Base-by-base conservation (phyloP, 2,797 vertebrate genomes). In the Phylloscopus collybita region DNA sequence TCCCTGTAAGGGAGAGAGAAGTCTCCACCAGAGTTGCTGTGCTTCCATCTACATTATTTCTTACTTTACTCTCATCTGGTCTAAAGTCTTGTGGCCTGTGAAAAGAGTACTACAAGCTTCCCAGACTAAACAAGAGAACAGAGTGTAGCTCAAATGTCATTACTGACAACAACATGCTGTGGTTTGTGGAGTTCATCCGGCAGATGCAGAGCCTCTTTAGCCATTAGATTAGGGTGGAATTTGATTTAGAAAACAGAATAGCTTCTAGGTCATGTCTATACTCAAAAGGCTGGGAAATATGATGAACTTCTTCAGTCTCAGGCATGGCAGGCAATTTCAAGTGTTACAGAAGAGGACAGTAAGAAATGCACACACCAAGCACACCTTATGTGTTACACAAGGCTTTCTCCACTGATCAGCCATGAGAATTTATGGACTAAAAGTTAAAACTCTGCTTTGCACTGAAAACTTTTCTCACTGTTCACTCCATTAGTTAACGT, bases 191-290 rank as follows among this genome's bases (percentile, higher is more conserved):
- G 78, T 15, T 84, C 73, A 61, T 79, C 73, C 23, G 27, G 74
- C 7, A 0, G 62, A 67, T 59, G 86, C 65, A 94, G 86, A 90
- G 59, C 44, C 44, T 86, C 89, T 84, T 84, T n/a, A 66, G 30
- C 26, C 56, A 65, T 71, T 84, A 12, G 16, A 91, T 76, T 69
- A 85, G 62, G 72, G 61, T 59, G 51, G 38, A 93, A 94, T 86
- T 90, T 70, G 71, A 94, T 90, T 91, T 89, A 56, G 44, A 66
- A 90, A 85, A 73, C 27, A 53, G 53, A 86, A 67, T 11, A 71
- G 32, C 57, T 92, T 84, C 65, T 64, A 93, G 72, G 34, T 67
- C 84, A 80, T 38, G 18, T 8, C 2, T 65, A 2, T 22, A 38
- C 67, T 80, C 2, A 1, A 40, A 73, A 67, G 65, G 34, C 70